Conservation (phyloP, 2,113 vertebrate genomes). For the Uropsilus gracilis region DNA sequence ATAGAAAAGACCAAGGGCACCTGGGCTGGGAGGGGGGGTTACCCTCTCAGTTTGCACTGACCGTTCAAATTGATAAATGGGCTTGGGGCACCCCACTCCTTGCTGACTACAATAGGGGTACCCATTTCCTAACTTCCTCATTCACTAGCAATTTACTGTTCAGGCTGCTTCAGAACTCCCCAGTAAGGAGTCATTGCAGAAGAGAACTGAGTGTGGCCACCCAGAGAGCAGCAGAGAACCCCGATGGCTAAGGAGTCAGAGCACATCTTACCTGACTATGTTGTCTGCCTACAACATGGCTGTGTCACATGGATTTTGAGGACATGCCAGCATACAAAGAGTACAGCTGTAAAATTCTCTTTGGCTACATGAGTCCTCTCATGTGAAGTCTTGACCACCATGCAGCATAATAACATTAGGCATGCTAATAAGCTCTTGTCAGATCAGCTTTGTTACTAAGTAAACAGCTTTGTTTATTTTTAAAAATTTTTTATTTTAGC, state of each 20-base stretch:
- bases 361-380: not conserved
- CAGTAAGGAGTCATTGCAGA: no score
- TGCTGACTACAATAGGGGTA: no score
- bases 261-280: not conserved
- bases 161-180: not conserved
- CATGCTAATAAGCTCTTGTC: not conserved
- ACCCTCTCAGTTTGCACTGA: no score
- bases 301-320: not conserved
- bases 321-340: not conserved
- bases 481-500: no score
- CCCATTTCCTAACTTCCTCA: no score
- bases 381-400: not conserved
- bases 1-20: no score
- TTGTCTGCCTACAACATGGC: not conserved
- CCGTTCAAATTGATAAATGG: no score
- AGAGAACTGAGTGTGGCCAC: not conserved
- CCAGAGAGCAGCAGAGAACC: not conserved
- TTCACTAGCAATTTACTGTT: not conserved
- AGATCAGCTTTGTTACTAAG: not conserved
- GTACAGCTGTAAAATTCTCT: not conserved
- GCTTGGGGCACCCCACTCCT: no score
- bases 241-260: not conserved
- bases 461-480: no score
- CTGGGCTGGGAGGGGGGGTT: no score
- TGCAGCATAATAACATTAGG: not conserved